These are phyloP conservation scores for Ochotona princeps DNA, from an alignment of 2,113 vertebrate genomes.

Conservation along the genomic window DNA sequence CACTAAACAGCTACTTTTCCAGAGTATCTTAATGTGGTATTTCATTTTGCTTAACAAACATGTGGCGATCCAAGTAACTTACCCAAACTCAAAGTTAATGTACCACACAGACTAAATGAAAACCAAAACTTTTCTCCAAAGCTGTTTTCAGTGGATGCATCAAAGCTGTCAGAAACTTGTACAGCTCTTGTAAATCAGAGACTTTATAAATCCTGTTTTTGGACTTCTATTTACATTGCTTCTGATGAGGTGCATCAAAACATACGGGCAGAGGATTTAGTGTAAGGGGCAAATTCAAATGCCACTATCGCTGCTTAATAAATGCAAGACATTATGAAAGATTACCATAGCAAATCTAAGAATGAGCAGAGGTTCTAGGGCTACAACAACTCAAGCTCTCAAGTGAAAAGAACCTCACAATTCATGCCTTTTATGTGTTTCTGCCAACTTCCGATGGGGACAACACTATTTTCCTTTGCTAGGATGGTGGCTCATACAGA, in stretches of 20 bases:
- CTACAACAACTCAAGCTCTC: neutral
- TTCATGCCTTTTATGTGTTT: neutral
- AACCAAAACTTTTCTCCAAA: neutral
- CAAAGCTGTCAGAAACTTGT: neutral
- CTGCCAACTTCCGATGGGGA: constrained; percentile 31
- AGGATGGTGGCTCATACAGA: constrained; percentile 53
- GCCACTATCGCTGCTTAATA: neutral
- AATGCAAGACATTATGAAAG: neutral
- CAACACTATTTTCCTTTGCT: constrained; percentile 37
- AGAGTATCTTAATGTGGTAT: neutral
- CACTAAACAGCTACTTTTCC: neutral
- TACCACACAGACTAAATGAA: neutral
- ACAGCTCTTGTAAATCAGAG: neutral
- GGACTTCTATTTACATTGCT: neutral
- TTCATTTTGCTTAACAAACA: neutral
- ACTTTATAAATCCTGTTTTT: neutral
- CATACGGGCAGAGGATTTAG: neutral
- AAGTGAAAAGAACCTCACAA: neutral
- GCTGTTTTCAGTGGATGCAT: neutral
- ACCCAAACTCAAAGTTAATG: neutral
- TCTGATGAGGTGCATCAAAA: neutral
- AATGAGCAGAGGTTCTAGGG: neutral
- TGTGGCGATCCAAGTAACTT: neutral
- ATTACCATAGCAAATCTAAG: neutral
- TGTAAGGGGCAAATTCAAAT: neutral